Conservation (phyloP, 2,888 invertebrate species). For the Hybos culiciformis region DNA sequence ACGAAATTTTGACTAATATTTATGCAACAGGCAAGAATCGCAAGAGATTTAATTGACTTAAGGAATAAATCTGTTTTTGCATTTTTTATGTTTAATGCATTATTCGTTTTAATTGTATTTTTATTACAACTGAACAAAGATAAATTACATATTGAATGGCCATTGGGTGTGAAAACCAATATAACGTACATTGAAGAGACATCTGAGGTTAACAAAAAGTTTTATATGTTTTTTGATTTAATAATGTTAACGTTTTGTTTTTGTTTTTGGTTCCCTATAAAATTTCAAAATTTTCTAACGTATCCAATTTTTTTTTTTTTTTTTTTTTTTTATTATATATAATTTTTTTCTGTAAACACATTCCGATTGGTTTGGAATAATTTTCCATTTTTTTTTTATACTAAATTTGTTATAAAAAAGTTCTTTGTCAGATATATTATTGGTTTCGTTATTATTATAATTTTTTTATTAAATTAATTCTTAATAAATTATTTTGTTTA, state of each 20-base stretch:
- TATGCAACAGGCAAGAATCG: conserved; percentile 81
- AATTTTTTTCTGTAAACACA: neutral
- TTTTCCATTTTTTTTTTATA: too few species aligned
- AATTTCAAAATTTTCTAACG: neutral
- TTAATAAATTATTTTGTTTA: too few species aligned
- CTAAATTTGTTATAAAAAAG: too few species aligned
- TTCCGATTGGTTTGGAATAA: too few species aligned
- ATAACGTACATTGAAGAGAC: conserved; percentile 87
- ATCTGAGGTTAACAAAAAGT: conserved; percentile 74
- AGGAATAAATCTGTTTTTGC: conserved; percentile 95
- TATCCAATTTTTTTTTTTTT: too few species aligned
- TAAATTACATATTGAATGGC: conserved; percentile 95
- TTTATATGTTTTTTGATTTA: too few species aligned
- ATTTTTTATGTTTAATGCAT: conserved; percentile 99
- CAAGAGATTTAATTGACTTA: conserved; percentile 81
- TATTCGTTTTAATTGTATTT: conserved; percentile 97
- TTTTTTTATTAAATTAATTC: too few species aligned
- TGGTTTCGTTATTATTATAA: too few species aligned
- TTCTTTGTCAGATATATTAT: too few species aligned
- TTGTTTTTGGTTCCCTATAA: conserved; percentile 10
- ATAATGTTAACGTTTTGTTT: too few species aligned
- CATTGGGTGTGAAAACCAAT: conserved; percentile 87
- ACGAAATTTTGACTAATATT: too few species aligned
- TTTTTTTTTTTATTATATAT: neutral
- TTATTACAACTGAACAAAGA: conserved; percentile 98